Conservation (phyloP, 1,140 invertebrate genomes). For the Drosophila parabipectinata region DNA sequence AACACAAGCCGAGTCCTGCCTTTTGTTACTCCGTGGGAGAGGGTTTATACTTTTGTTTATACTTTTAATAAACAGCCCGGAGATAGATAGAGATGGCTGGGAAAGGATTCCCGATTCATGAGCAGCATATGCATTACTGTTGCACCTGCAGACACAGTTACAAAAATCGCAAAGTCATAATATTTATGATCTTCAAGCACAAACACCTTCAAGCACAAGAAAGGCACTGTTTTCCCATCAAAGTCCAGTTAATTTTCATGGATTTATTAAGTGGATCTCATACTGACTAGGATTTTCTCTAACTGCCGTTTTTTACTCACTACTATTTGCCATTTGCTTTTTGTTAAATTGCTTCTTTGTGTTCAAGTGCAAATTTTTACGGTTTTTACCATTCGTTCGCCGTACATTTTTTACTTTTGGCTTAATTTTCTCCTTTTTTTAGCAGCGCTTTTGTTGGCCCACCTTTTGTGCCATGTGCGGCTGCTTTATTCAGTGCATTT, state of each 20-base stretch:
- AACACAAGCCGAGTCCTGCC: slow-evolving; percentile 41
- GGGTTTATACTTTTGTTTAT: slow-evolving; percentile 56
- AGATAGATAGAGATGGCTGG: slow-evolving; percentile 3
- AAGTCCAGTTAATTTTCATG: background rate
- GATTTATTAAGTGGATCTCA: background rate
- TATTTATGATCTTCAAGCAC: background rate
- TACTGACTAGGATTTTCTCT: background rate
- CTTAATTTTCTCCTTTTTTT: slow-evolving; percentile 8
- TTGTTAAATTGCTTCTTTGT: slow-evolving; percentile 77
- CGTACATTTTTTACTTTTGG: slow-evolving; percentile 2
- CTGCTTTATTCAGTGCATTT: slow-evolving; percentile 74
- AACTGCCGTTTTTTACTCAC: slow-evolving; percentile 31
- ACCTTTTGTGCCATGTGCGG: slow-evolving; percentile 62
- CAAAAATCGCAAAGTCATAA: background rate
- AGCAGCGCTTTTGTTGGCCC: slow-evolving; percentile 40
- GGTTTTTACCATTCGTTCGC: slow-evolving; percentile 48
- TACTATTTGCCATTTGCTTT: slow-evolving; percentile 68
- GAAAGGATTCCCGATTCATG: slow-evolving; percentile 29
- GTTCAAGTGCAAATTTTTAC: slow-evolving; percentile 70
- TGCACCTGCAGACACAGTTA: slow-evolving; percentile 45
- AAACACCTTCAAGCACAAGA: background rate
- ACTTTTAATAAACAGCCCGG: slow-evolving; percentile 68
- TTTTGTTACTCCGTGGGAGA: slow-evolving; percentile 48
- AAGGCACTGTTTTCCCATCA: background rate
- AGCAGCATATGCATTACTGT: slow-evolving; percentile 57